phyloP scores from a whole-genome alignment of 2,888 invertebrate species.

The Anthophora plumipes region DNA sequence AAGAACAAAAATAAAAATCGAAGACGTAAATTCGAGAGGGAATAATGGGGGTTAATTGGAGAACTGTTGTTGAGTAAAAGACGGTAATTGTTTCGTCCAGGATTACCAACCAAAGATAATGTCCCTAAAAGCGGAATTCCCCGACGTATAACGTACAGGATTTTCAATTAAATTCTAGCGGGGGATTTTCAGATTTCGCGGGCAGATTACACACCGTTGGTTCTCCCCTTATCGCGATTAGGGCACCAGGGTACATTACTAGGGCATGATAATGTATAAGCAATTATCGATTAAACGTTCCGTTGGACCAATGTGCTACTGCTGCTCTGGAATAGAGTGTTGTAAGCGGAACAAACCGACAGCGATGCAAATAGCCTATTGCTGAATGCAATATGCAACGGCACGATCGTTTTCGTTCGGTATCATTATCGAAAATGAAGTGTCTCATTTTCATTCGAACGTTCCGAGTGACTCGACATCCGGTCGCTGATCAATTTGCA shows the following conservation, averaged over 20 bases:
- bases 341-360: conserved; percentile 16
- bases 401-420: conserved; percentile 26
- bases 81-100: background rate
- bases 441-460: conserved; percentile 7
- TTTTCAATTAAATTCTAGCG: conserved; percentile 37
- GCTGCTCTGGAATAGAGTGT: conserved; percentile 36
- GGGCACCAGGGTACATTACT: conserved; percentile 24
- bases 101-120: background rate
- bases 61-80: too few relatives aligned
- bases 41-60: background rate
- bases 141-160: background rate
- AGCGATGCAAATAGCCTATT: conserved; percentile 35
- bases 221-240: conserved; percentile 34
- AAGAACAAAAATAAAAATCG: too few relatives aligned
- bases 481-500: background rate
- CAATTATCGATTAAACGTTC: conserved; percentile 47
- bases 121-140: background rate
- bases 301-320: conserved; percentile 23
- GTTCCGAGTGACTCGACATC: background rate
- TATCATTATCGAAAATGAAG: conserved; percentile 31
- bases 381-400: conserved; percentile 39
- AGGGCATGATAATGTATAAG: conserved; percentile 50
- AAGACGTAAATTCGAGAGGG: too few relatives aligned
- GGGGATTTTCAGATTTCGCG: conserved; percentile 40
- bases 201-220: conserved; percentile 34